Conservation (phyloP, 1,140 invertebrate genomes). For the Tachypleus tridentatus region DNA sequence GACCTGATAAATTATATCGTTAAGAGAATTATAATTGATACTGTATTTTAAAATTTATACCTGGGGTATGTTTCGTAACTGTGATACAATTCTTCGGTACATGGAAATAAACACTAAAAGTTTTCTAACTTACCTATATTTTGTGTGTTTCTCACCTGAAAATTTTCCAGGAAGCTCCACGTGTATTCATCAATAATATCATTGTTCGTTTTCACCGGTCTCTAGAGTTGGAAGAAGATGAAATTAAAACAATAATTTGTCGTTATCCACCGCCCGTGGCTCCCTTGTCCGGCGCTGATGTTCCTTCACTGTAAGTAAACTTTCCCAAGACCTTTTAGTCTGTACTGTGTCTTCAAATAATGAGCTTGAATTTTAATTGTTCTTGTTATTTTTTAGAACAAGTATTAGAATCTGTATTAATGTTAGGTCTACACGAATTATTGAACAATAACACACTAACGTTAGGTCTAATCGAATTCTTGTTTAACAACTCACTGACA, state of each 20-base stretch:
- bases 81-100: no score
- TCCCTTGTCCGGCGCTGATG: constrained; percentile 42
- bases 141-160: background rate
- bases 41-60: no score
- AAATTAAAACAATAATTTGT: constrained; percentile 88
- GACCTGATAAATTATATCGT: no score
- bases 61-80: no score
- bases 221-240: constrained; percentile 86
- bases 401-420: no score
- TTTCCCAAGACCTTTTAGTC: no score
- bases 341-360: no score
- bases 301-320: constrained; percentile 40
- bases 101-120: background rate
- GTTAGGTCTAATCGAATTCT: no score
- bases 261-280: constrained; percentile 83
- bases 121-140: background rate
- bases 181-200: constrained; percentile 90
- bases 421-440: no score
- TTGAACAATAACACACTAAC: no score
- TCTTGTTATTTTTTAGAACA: background rate
- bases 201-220: constrained; percentile 82
- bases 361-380: background rate
- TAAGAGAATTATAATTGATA: no score
- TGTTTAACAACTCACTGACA: no score
- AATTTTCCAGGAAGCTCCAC: constrained; percentile 53